Base-by-base conservation (phyloP, 2,113 vertebrate genomes). In the Myotis davidii region DNA sequence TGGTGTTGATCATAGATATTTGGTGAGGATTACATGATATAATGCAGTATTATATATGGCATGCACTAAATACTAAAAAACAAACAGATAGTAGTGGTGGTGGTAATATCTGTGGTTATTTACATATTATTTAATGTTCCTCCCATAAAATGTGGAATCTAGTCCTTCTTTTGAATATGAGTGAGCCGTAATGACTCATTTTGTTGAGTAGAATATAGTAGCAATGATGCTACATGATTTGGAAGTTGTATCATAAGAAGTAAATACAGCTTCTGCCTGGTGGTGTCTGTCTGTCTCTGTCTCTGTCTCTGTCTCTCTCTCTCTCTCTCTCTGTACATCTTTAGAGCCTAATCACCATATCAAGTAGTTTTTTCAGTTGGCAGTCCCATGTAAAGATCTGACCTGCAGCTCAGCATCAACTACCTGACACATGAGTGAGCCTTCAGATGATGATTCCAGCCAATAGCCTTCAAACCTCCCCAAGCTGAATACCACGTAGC, bases 51-150 rank as follows among this genome's bases (percentile, higher is more conserved):
- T 42, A 20, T 64, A 54, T 34, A 8, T 87, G 21, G n/a, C 3
- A 96, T 59, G 9, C 76, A 45, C 2, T 85, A 82, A 93, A 37
- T n/a, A 70, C 29, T 81, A 83, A 85, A 87, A 82, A 34, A 83
- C n/a, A 82, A 17, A 16, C 37, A 69, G 17, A 10, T 73, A 84
- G 9, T 77, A 54, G 17, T 45, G 6, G 2, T 88, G n/a, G 17
- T 88, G 27, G 13, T 83, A 78, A 9, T 61, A 76, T 32, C 32
- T 83, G 32, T 73, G 39, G 27, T 56, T 20, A 4, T 50, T 45
- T 25, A 52, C 7, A 91, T 76, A 56, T 54, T 86, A 25, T 54
- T 61, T 92, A 42, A 74, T 21, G 45, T 25, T 85, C 25, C 3
- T 65, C 27, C 54, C 27, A 83, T n/a, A 91, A 82, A 81, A 91